Evolutionary conservation across 1,140 invertebrate species (phyloP), one percentile per base, ranked within the genome.

Genomic region (Diabrotica undecimpunctata): DNA sequence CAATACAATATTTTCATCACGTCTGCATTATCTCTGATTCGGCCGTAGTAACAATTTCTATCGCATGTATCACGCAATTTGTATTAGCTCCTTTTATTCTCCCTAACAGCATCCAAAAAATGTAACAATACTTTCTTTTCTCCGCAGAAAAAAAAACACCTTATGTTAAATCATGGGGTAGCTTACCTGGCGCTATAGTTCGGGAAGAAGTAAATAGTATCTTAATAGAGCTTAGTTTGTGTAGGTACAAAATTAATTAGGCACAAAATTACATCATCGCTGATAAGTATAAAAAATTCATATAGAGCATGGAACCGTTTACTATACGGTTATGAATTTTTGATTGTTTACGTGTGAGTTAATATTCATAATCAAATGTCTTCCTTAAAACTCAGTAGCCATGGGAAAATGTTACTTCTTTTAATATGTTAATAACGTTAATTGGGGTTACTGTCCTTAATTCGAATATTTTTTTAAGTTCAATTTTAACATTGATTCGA

Each of bases 1-100:
- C 58, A 60, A 60, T 60, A 60, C 58, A 60, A 60, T 46, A 60
- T 60, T 60, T 60, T 60, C 58, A 60, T 60, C 58, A 60, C 58
- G 58, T 60, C 39, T 25, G 35, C 39, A 60, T 60, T 60, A 60
- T 60, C 38, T 60, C 58, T 13, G 58, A 39, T 39, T 13, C 39
- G 8, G 12, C 58, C 12, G 25, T 36, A 10, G 25, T 37, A 10
- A 57, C 55, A 60, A 50, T 60, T 38, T 11, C 38, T 13, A 60
- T 60, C 25, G 58, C 58, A 60, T 60, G 58, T 39, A 60, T 46
- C 58, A 60, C 58, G 58, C 58, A 60, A 60, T 60, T 39, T 60
- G 37, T 57, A 46, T 46, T 46, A 46, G n/a, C 41, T 57, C 36
- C 25, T n/a, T 57, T 57, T 37, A 39, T 38, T 46, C 13, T 38